Evolutionary conservation across 2,888 invertebrate species (phyloP), one percentile per base, ranked within the genome.

Genomic region (Melipona bicolor): DNA sequence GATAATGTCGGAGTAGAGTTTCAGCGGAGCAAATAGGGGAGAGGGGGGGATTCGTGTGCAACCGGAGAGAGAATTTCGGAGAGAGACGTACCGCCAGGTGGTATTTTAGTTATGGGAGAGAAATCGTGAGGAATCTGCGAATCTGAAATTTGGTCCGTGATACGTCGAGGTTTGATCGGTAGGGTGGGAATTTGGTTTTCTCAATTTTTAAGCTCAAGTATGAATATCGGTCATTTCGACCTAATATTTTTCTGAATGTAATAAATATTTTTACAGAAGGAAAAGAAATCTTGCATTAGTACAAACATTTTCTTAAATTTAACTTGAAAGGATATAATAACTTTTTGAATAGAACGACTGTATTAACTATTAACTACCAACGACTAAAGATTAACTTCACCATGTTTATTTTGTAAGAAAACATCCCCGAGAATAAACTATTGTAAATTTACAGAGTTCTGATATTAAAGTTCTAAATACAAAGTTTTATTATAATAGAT

Each of bases 1-100:
- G 6, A 21, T 19, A n/a, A 59, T 24, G 54, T 84, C 59, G 61
- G 64, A 61, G 59, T 64, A 59, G n/a, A 56, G 62, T 56, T 50
- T 54, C n/a, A 32, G 19, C 0, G 27, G 11, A 75, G 67, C 56
- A 65, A 65, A 65, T 65, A 62, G 54, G 62, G 50, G 19, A 52
- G 24, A 24, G 24, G 24, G 24, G 43, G 43, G 43, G 17, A 27
- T 15, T 74, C 36, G 32, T 24, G 36, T 27, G 36, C 36, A 62
- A 62, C 27, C 27, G 9, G 49, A 17, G n/a, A 50, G 27, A 27
- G 61, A 49, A 62, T 73, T 62, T 54, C 21, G 43, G 32, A 32
- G 32, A 32, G 32, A 32, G 27, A 27, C 2, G 24, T 24, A 59
- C 32, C 13, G 27, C 21, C 24, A 36, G 21, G 0, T 68, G 50